Conservation (phyloP, 2,888 invertebrate genomes). For the Junonia oenone region DNA sequence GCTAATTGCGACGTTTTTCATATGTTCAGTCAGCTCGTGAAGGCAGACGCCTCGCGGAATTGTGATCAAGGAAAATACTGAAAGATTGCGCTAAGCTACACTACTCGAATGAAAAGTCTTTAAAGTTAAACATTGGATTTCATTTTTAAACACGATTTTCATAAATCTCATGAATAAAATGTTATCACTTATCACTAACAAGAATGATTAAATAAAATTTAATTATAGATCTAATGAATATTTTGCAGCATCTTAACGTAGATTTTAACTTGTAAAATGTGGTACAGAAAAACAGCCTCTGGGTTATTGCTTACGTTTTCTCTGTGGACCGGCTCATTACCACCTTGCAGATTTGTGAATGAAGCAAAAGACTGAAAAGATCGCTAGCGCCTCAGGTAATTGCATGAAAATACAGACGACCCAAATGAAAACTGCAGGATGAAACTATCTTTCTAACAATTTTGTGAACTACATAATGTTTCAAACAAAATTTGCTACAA, state of each 20-base stretch:
- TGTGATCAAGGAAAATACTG: conserved; percentile 7
- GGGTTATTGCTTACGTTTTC: conserved; percentile 16
- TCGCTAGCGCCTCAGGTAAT: conserved; percentile 37
- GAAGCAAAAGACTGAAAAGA: conserved; percentile 49
- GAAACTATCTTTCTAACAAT: not conserved
- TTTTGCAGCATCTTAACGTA: not conserved
- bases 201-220: not conserved
- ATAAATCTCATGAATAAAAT: too few relatives aligned
- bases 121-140: not conserved
- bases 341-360: conserved; percentile 37
- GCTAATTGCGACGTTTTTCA: conserved; percentile 1
- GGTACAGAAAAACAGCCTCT: not conserved
- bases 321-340: conserved; percentile 18
- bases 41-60: conserved; percentile 7
- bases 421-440: conserved; percentile 32
- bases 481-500: too few relatives aligned
- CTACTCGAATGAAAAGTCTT: not conserved
- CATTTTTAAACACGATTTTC: not conserved
- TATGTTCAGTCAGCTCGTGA: not conserved
- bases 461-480: not conserved
- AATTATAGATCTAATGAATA: not conserved
- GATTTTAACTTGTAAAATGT: not conserved
- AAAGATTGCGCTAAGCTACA: not conserved
- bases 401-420: conserved; percentile 24
- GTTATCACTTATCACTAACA: not conserved